Evolutionary conservation across 2,113 vertebrate genomes (phyloP), one percentile per base, ranked within the genome.

Genomic region (Notarius quadriscutis): DNA sequence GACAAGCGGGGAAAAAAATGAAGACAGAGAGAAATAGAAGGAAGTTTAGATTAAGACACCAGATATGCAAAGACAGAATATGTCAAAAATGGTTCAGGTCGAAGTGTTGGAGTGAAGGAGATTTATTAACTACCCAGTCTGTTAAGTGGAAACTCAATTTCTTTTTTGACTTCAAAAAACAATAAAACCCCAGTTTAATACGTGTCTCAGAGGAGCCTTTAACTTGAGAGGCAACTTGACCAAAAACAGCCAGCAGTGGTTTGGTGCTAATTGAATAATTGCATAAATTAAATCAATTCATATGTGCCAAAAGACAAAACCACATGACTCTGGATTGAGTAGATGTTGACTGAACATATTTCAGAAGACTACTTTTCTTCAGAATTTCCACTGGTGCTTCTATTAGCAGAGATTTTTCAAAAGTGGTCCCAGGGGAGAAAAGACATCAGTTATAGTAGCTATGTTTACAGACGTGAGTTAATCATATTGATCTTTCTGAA

Each of bases 191-290:
- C 87, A 82, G 85, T 85, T 88, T 83, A 84, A 80, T 91, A 84
- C 72, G 65, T 65, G 58, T 80, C 85, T 63, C 87, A 81, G 86
- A 81, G 85, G 74, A 83, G 71, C 69, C 72, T 60, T 84, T 65
- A 82, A 87, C 86, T 71, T 71, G 53, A 86, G 87, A 82, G 86
- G 83, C 65, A 87, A 65, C 87, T 80, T 81, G 81, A 87, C 86
- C 74, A 72, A 84, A 8, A 18, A 63, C 63, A 79, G 69, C 78
- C 83, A 87, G 72, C 62, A 63, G 86, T 87, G 84, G 85, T 92
- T 89, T 86, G 87, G 89, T 87, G 67, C 89, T 91, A 88, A 93
- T 62, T 83, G 83, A 89, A 89, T 86, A 86, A 88, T 90, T 89
- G 88, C 81, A 78, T 69, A 83, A 89, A 89, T 89, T 83, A 87